These are phyloP conservation scores for Helostoma temminkii DNA, from an alignment of 2,797 vertebrate genomes.

Conservation along the genomic window DNA sequence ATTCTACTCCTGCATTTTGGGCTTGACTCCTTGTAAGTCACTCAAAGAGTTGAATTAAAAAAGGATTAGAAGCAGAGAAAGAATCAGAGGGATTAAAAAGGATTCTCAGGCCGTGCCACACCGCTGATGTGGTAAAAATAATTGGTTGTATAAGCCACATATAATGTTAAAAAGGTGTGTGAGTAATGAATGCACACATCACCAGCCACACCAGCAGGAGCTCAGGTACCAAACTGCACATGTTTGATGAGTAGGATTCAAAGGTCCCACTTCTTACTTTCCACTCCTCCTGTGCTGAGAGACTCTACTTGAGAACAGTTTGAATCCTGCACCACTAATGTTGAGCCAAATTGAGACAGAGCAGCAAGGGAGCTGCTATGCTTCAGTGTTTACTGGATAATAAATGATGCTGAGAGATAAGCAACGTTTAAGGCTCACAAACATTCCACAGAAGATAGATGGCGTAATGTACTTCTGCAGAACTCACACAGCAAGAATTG, in stretches of 20 bases:
- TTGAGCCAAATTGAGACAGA: conserved; percentile 47
- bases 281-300: conserved; percentile 18
- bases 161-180: conserved; percentile 53
- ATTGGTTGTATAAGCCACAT: conserved; percentile 58
- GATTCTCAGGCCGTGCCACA: conserved; percentile 49
- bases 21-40: conserved; percentile 58
- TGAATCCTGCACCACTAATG: conserved; percentile 21
- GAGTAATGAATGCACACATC: conserved; percentile 38
- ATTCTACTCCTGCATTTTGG: conserved; percentile 40
- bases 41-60: conserved; percentile 69
- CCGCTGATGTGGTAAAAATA: conserved; percentile 52
- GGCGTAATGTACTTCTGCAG: conserved; percentile 6
- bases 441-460: conserved; percentile 2
- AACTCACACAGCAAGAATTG: conserved; percentile 1
- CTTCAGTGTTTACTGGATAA: conserved; percentile 39
- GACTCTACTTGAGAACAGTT: conserved; percentile 39
- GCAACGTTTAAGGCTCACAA: conserved; percentile 13
- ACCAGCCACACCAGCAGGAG: conserved; percentile 31
- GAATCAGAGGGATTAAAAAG: conserved; percentile 70
- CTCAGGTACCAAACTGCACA: conserved; percentile 45
- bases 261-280: conserved; percentile 12
- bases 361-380: conserved; percentile 30
- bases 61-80: conserved; percentile 66
- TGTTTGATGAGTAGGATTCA: conserved; percentile 34
- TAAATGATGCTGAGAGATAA: conserved; percentile 30